Evolutionary conservation across 1,140 invertebrate genomes (phyloP), one percentile per base, ranked within the genome.

Genomic region (Microplitis demolitor): DNA sequence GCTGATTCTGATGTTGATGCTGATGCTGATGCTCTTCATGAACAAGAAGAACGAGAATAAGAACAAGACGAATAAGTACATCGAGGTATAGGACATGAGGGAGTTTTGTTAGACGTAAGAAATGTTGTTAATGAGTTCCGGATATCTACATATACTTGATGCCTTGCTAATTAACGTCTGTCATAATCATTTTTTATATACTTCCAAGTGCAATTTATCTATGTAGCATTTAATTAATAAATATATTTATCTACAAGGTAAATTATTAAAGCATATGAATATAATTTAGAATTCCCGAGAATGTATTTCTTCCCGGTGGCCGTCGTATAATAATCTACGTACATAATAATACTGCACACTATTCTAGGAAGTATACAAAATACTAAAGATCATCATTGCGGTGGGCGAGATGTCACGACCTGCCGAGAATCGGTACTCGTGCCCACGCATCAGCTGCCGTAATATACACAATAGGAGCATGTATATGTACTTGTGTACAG

Each of bases 41-140:
- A 11, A 45, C 39, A 45, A 9, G 39, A 45, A 45, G 6, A 45
- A 45, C 11, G 9, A 3, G 9, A 39, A 39, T 39, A 45, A 45
- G 5, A 56, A 56, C 14, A 61, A 33, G 6, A 31, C 14, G 11
- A 61, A 8, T 6, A 31, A 61, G 16, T n/a, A 13, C n/a, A 16
- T 2, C 50, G 66, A 68, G 51, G 53, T 68, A 24, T 54, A 61
- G 11, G 67, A 37, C 67, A 24, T 50, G 24, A 35, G 71, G 60
- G 60, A 72, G 71, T 75, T 51, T 24, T 54, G 8, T 34, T 14
- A 50, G 63, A 33, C 58, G 50, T 33, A 35, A 67, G 60, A 51
- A 53, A 60, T 66, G 53, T 72, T 50, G 11, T 69, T 72, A 68
- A 72, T 75, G 74, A 75, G 66, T 69, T 72, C 70, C 70, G 73